Base-by-base conservation (phyloP, 2,797 vertebrate species). In the Otolemur crassicaudatus region DNA sequence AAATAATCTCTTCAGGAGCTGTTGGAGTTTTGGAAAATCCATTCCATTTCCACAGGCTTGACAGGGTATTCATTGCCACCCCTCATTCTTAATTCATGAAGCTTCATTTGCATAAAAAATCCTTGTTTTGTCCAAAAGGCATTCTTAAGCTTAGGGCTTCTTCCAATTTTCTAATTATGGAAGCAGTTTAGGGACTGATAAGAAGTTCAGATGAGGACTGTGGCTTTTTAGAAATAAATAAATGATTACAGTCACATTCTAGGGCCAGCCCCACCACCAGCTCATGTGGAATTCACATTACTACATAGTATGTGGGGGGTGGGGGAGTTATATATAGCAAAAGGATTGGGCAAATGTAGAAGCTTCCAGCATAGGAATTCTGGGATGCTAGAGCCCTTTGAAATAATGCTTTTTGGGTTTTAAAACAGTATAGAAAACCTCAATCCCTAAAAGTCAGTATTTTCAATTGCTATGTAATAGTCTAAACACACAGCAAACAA, bases 1-100 rank as follows among this genome's bases (percentile, higher is more conserved):
- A 98, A 97, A 96, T 60, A 96, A 97, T 97, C 67, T 87, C 1
- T 0, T 89, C 96, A 94, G 92, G 90, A 92, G 85, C 69, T 95
- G 22, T 89, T 96, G 37, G 58, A 96, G 72, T 76, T 75, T 3
- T 88, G 76, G 79, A 96, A 96, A 97, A 80, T 34, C 76, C 77
- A 69, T 95, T 96, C 61, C 23, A 53, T 46, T 61, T 85, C 96
- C 86, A 97, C 90, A 95, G 27, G 27, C 46, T 83, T 63, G 94
- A 23, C 37, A 92, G 79, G 81, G 77, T 95, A 60, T 23, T 31
- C 60, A 8, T 94, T 87, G 95, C 84, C 60, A 63, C 92, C n/a
- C 67, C 43, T 92, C 46, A 76, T 73, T 27, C 23, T 5, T 97
- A 96, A 96, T 98, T 93, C 37, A 84, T 80, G 43, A 95, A 80